phyloP scores from a whole-genome alignment of 2,888 invertebrate species.

The Drosophila meridionalis region DNA sequence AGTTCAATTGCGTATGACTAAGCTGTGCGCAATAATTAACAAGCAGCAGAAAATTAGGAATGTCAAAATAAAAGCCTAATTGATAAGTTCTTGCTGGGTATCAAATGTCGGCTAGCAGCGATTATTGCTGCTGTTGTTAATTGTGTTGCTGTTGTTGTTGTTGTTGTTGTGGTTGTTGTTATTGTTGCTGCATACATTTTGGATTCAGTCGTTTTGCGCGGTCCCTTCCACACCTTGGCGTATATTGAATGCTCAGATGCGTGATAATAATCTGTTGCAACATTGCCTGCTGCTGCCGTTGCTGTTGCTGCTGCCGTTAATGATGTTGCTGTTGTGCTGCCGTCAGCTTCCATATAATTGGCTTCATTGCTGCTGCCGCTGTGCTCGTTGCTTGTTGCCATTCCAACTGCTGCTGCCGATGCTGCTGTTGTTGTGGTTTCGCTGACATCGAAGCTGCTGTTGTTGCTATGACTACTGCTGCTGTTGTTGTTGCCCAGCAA shows the following conservation, averaged over 20 bases:
- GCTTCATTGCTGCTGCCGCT: constrained; percentile 22
- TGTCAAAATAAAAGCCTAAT: constrained; percentile 33
- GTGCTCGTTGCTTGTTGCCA: constrained; percentile 5
- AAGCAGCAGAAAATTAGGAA: constrained; percentile 25
- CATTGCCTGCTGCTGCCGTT: constrained; percentile 6
- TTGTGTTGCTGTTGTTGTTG: constrained; percentile 9
- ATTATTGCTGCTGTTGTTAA: constrained; percentile 1
- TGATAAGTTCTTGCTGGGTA: constrained; percentile 28
- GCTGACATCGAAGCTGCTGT: constrained; percentile 63
- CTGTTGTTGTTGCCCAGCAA: constrained; percentile 52
- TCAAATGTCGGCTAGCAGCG: constrained; percentile 22
- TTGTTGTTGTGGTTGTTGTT: constrained; percentile 8
- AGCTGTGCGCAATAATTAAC: constrained; percentile 28
- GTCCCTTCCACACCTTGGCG: constrained; percentile 85
- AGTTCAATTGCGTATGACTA: constrained; percentile 35
- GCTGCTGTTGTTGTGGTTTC: constrained; percentile 44
- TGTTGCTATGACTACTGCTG: constrained; percentile 58
- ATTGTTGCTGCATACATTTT: constrained; percentile 82
- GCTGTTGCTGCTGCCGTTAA: constrained; percentile 13
- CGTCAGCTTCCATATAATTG: constrained; percentile 17
- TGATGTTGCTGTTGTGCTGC: constrained; percentile 42
- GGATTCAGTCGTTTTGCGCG: constrained; percentile 84
- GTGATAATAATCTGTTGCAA: constrained; percentile 58
- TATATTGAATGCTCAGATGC: constrained; percentile 83
- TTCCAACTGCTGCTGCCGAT: constrained; percentile 24